Evolutionary conservation across 1,140 invertebrate genomes (phyloP).

Genomic region (Macrosteles quadrilineatus): DNA sequence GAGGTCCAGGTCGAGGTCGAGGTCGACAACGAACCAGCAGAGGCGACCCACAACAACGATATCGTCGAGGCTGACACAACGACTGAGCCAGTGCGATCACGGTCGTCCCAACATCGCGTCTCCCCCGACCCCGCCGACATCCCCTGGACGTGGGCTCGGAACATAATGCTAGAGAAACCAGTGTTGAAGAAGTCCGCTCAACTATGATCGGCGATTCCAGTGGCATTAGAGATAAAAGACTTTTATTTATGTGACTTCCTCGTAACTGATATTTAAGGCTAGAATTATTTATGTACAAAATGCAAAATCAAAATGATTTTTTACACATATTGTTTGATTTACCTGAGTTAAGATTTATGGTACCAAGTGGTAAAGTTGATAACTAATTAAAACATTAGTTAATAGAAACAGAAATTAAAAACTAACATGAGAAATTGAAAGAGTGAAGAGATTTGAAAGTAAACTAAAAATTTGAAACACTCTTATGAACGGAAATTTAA

Average conservation of each 20-base stretch:
- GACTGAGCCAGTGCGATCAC: background rate
- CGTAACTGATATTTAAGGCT: conserved; percentile 21
- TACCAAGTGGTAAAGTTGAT: too few relatives aligned
- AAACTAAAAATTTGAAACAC: too few relatives aligned
- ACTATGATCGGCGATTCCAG: background rate
- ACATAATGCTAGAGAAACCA: conserved; percentile 45
- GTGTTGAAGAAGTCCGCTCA: conserved; percentile 30
- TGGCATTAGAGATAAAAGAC: conserved; percentile 22
- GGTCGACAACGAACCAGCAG: conserved; percentile 9
- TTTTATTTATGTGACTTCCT: conserved; percentile 8
- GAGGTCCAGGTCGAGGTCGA: background rate
- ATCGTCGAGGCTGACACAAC: background rate
- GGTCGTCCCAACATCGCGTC: background rate
- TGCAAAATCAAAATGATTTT: conserved; percentile 9
- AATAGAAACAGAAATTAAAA: too few relatives aligned
- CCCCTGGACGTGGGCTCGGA: conserved; percentile 45
- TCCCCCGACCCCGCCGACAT: conserved; percentile 25
- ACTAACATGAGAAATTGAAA: too few relatives aligned
- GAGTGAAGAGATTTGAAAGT: too few relatives aligned
- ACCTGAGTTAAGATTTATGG: background rate
- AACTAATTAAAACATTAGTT: too few relatives aligned
- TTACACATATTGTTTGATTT: background rate
- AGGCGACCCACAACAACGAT: conserved; percentile 7
- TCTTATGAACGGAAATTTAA: too few relatives aligned
- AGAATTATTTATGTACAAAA: conserved; percentile 19